Conservation (phyloP, 2,888 invertebrate species). For the Bugula neritina region DNA sequence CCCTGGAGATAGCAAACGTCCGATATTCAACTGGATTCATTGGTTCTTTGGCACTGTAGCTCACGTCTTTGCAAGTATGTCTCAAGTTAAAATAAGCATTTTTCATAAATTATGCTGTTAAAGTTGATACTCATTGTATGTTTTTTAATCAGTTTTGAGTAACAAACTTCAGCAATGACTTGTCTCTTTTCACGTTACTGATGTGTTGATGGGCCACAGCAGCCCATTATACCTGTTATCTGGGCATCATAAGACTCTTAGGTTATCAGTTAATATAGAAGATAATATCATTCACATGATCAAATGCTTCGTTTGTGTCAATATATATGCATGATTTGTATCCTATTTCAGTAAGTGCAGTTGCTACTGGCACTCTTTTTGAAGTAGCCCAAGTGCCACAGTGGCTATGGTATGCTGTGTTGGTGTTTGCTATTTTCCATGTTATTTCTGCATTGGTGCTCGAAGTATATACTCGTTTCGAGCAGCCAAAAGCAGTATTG, state of each 20-base stretch:
- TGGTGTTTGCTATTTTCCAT: neutral
- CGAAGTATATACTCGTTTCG: neutral
- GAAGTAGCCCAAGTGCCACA: neutral
- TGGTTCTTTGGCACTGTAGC: slow-evolving; percentile 52
- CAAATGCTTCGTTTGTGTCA: neutral
- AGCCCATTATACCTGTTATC: too few relatives aligned
- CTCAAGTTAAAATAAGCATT: neutral
- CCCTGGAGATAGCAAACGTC: slow-evolving; percentile 42
- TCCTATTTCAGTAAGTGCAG: neutral
- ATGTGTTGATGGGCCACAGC: too few relatives aligned
- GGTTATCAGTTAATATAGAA: too few relatives aligned
- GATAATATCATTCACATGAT: too few relatives aligned
- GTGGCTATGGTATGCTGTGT: neutral
- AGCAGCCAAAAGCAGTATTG: neutral
- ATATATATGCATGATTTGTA: neutral
- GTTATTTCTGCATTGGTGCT: neutral
- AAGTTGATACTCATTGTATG: too few relatives aligned
- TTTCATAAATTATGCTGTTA: too few relatives aligned
- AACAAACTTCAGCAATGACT: too few relatives aligned
- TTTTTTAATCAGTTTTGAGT: too few relatives aligned
- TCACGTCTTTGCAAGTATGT: slow-evolving; percentile 50
- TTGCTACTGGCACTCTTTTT: neutral
- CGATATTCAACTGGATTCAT: slow-evolving; percentile 53
- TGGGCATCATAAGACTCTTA: too few relatives aligned
- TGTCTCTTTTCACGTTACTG: too few relatives aligned